These are phyloP conservation scores for Melanotaenia boesemani DNA, from an alignment of 2,797 vertebrate species.

Conservation along the genomic window DNA sequence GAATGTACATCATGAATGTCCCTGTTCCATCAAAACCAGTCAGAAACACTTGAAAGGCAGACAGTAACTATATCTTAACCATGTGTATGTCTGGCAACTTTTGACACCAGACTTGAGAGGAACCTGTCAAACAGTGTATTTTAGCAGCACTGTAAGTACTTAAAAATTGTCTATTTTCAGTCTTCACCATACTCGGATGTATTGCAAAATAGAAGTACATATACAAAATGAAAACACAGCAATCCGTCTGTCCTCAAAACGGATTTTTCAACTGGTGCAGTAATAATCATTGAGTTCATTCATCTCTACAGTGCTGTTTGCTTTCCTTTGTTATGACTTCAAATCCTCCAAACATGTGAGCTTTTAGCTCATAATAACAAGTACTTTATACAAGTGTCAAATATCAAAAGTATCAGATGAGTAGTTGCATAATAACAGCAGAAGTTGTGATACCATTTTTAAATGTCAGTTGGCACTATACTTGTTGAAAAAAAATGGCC, in stretches of 20 bases:
- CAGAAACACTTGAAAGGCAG: no score
- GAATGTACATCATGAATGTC: neutral
- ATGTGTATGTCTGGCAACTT: neutral
- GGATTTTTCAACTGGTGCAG: neutral
- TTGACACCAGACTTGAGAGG: neutral
- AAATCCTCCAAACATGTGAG: neutral
- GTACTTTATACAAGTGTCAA: neutral
- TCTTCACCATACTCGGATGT: neutral
- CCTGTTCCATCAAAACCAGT: no score
- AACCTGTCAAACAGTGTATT: neutral
- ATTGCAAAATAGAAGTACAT: neutral
- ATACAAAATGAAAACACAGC: neutral
- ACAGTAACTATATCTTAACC: no score
- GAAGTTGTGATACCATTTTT: neutral
- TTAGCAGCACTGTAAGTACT: constrained; percentile 1
- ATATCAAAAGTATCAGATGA: neutral
- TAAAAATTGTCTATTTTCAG: neutral
- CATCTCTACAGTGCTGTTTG: neutral
- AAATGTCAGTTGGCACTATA: neutral
- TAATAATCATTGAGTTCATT: neutral
- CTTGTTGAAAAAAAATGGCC: constrained; percentile 9
- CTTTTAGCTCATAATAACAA: constrained; percentile 3
- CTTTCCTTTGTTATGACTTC: constrained; percentile 9
- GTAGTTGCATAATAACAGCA: constrained; percentile 2
- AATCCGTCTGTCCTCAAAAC: neutral